Evolutionary conservation across 2,888 invertebrate species (phyloP).

Genomic region (Apamea anceps): DNA sequence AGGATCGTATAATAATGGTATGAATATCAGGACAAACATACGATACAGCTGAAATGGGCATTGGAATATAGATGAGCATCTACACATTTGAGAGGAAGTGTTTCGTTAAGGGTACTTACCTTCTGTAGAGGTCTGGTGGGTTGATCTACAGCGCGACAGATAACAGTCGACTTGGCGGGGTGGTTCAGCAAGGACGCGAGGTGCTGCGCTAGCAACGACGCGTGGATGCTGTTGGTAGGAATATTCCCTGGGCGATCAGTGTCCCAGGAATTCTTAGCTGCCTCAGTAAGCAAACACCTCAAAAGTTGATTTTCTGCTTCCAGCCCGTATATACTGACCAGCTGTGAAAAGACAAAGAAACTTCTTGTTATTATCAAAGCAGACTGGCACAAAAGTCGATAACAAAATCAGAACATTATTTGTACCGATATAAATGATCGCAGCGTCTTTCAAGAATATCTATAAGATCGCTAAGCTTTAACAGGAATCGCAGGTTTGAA

Average conservation of each 20-base stretch:
- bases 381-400: background rate
- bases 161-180: conserved; percentile 96
- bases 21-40: conserved; percentile 62
- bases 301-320: conserved; percentile 99
- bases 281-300: conserved; percentile 96
- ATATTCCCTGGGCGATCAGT: conserved; percentile 92
- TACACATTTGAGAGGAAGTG: background rate
- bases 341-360: conserved; percentile 87
- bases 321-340: conserved; percentile 97
- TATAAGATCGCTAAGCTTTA: background rate
- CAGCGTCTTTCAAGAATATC: background rate
- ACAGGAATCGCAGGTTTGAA: background rate
- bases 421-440: background rate
- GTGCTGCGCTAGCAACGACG: conserved; percentile 87
- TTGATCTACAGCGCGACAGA: conserved; percentile 97
- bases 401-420: background rate
- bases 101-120: conserved; percentile 72
- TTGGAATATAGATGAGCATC: conserved; percentile 47
- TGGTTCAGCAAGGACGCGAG: conserved; percentile 94
- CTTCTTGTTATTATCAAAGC: conserved; percentile 7
- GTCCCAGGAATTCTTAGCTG: conserved; percentile 94
- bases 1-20: conserved; percentile 46
- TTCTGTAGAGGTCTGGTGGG: conserved; percentile 93
- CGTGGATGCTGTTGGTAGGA: conserved; percentile 94
- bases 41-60: conserved; percentile 62